Conservation (phyloP, 2,113 vertebrate species). For the Suricata suricatta region DNA sequence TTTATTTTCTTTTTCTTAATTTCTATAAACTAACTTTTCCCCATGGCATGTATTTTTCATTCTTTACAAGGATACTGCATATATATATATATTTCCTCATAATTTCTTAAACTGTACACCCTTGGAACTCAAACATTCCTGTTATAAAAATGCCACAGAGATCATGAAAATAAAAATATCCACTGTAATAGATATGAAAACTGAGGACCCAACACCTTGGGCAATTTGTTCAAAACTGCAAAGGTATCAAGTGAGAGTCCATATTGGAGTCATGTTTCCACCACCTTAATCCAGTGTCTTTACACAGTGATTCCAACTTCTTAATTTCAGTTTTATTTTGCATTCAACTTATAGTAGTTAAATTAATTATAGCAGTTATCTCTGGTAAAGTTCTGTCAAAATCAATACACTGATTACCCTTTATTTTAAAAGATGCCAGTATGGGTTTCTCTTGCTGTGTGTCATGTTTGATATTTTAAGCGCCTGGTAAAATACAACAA, state of each 20-base stretch:
- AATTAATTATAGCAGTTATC: not conserved
- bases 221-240: slow-evolving; percentile 26
- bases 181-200: not conserved
- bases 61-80: not conserved
- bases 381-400: slow-evolving; percentile 19
- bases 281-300: not conserved
- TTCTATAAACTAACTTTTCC: slow-evolving; percentile 8
- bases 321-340: slow-evolving; percentile 46
- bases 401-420: not conserved
- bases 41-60: not conserved
- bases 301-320: not conserved
- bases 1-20: not conserved
- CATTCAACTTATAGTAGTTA: slow-evolving; percentile 12
- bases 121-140: not conserved
- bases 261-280: not conserved
- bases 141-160: not conserved
- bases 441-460: not conserved
- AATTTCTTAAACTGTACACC: not conserved
- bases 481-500: not conserved
- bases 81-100: not conserved
- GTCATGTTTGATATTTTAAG: slow-evolving; percentile 20
- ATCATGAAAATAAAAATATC: slow-evolving; percentile 23
- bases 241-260: not conserved
- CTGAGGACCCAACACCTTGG: not conserved
- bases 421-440: slow-evolving; percentile 8